A percentile compares a stretch with the other conserved stretches of the same genome.
phyloP scores from a whole-genome alignment of 2,888 invertebrate species.

The Drosophila paranaensis region DNA sequence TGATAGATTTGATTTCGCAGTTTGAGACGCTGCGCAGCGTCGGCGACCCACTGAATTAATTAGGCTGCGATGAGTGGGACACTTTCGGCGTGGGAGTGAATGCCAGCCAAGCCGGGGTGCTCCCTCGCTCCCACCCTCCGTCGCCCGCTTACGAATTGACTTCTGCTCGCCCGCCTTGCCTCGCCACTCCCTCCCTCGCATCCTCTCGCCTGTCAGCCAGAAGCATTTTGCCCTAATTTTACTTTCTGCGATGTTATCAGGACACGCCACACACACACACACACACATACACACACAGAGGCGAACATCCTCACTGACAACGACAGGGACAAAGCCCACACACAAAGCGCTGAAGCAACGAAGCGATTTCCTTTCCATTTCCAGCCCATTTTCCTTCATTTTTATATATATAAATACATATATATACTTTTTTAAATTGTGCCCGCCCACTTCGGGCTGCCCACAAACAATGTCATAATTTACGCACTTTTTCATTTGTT shows the following conservation, averaged over 20 bases:
- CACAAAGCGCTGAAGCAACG: constrained; percentile 47
- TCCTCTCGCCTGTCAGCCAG: constrained; percentile 28
- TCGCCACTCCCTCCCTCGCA: not conserved
- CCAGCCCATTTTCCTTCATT: constrained; percentile 17
- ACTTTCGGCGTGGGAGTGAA: constrained; percentile 51
- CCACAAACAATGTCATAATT: constrained; percentile 67
- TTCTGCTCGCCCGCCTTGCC: constrained; percentile 5
- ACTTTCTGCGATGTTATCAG: constrained; percentile 80
- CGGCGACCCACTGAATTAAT: constrained; percentile 69
- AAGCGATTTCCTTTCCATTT: constrained; percentile 49
- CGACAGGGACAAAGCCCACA: constrained; percentile 34
- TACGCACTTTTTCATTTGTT: constrained; percentile 73
- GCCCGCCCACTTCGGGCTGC: constrained; percentile 11
- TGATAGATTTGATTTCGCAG: constrained; percentile 46
- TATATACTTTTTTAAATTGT: constrained; percentile 35
- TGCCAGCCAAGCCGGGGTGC: constrained; percentile 7
- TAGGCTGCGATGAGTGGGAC: constrained; percentile 67
- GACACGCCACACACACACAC: constrained; percentile 62
- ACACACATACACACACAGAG: constrained; percentile 34
- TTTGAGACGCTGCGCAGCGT: constrained; percentile 30
- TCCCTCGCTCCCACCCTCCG: constrained; percentile 22
- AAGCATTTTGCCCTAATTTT: constrained; percentile 78
- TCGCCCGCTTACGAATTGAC: constrained; percentile 34
- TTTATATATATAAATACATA: not conserved
- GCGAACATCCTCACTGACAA: constrained; percentile 15